Percentiles rank a stretch among this genome's conserved stretches.
Evolutionary conservation across 1,140 invertebrate genomes (phyloP).

Genomic region (Lineus longissimus): DNA sequence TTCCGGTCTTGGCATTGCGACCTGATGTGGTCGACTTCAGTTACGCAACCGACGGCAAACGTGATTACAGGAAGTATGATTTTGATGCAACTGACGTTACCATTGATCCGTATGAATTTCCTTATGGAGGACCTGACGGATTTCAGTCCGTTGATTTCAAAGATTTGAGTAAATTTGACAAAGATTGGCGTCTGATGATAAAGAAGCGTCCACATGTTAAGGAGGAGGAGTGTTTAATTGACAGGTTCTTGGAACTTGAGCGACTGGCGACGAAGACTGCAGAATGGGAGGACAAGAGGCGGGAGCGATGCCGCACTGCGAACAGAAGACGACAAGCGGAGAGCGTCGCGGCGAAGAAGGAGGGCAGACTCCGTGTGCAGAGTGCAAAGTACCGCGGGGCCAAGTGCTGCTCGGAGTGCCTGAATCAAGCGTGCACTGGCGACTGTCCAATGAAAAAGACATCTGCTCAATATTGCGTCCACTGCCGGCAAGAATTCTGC

Average conservation of each 20-base stretch:
- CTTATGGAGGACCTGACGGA: conserved; percentile 27
- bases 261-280: conserved; percentile 38
- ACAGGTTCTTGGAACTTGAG: conserved; percentile 40
- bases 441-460: conserved; percentile 43
- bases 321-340: conserved; percentile 13
- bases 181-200: conserved; percentile 7
- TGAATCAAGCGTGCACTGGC: conserved; percentile 40
- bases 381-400: conserved; percentile 27
- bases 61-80: conserved; percentile 36
- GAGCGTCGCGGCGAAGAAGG: conserved; percentile 22
- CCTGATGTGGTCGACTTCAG: conserved; percentile 41
- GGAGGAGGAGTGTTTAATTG: conserved; percentile 24
- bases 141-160: conserved; percentile 31
- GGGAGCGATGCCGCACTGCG: background rate
- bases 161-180: conserved; percentile 17
- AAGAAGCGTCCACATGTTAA: conserved; percentile 1
- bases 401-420: conserved; percentile 34
- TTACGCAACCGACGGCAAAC: conserved; percentile 31
- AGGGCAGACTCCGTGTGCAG: conserved; percentile 13
- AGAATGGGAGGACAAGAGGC: conserved; percentile 33
- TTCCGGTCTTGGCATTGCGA: conserved; percentile 32
- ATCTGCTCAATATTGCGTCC: conserved; percentile 22
- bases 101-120: conserved; percentile 35
- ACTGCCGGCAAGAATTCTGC: conserved; percentile 35
- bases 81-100: conserved; percentile 38